Conservation (phyloP, 92 coral and sea anemone genomes). For the Galaxea fascicularis region DNA sequence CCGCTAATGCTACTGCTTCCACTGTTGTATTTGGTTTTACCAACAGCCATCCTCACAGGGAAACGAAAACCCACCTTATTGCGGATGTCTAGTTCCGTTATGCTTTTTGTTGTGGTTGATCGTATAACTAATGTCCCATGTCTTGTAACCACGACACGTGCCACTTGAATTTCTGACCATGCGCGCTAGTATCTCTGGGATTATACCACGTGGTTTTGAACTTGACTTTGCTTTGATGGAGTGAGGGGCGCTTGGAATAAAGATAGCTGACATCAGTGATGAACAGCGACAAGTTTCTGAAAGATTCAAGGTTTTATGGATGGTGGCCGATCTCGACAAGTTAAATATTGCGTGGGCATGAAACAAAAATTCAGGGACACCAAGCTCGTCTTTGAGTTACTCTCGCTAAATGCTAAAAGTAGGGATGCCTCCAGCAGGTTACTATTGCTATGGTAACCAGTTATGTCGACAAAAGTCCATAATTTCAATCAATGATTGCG, state of each 20-base stretch:
- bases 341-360: too few species aligned
- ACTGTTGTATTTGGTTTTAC: slow-evolving; percentile 32
- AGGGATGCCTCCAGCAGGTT: too few species aligned
- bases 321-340: neutral
- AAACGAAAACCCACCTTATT: slow-evolving; percentile 24
- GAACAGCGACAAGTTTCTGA: slow-evolving; percentile 80
- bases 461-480: too few species aligned
- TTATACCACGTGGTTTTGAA: slow-evolving; percentile 58
- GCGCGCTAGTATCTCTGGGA: slow-evolving; percentile 67
- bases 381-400: too few species aligned
- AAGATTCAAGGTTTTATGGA: neutral
- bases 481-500: too few species aligned
- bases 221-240: slow-evolving; percentile 22
- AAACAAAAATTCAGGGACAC: too few species aligned
- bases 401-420: too few species aligned
- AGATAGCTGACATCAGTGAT: slow-evolving; percentile 34
- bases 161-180: slow-evolving; percentile 74
- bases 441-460: too few species aligned
- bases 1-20: too few species aligned
- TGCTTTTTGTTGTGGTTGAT: slow-evolving; percentile 26
- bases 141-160: slow-evolving; percentile 42
- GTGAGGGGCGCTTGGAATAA: slow-evolving; percentile 71
- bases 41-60: slow-evolving; percentile 40
- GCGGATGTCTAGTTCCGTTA: slow-evolving; percentile 8
- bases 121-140: slow-evolving; percentile 31